Base-by-base conservation (phyloP, 2,888 invertebrate genomes). In the Troglohyphantes excavatus region DNA sequence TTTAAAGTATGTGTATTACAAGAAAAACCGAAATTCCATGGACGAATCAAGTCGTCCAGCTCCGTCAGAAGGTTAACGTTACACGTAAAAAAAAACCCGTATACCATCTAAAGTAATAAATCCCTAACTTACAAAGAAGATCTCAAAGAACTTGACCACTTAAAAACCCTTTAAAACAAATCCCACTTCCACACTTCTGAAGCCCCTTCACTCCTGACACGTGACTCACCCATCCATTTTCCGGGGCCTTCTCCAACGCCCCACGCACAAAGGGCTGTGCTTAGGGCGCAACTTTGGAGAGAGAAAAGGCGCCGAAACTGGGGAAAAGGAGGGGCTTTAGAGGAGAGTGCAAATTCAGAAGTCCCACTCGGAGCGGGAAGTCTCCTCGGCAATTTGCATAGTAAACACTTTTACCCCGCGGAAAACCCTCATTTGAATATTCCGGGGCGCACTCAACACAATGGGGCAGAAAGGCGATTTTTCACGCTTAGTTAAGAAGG, bases 401-500 rank as follows among this genome's bases (percentile, higher is more conserved):
- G 68, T 85, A 85, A 85, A 78, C 85, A 76, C 76, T 76, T 85
- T 53, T 76, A 68, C 27, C 11, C n/a, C 21, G 68, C 27, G 0
- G 63, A 2, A 11, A 27, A 5, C 6, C 27, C 61, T 85, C 85
- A 85, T 85, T 85, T 85, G 61, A 85, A 85, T 85, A 85, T 61
- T 19, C 73, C 11, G 29, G 33, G 23, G 21, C 33, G 6, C 39
- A 27, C 76, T 75, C 39, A 11, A n/a, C 59, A 63, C 83, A 83
- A 83, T 65, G 26, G 33, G 59, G 7, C 21, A 13, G 81, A 63
- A 46, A 21, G 39, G 68, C 85, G 68, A 85, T 85, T 85, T 85
- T 85, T 85, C 85, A 85, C 68, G 85, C 85, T 85, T 85, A 78
- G 76, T 85, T 85, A 68, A 85, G 67, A 67, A 65, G 76, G 13